phyloP scores from a whole-genome alignment of 2,888 invertebrate genomes.

The Steromphala cineraria region DNA sequence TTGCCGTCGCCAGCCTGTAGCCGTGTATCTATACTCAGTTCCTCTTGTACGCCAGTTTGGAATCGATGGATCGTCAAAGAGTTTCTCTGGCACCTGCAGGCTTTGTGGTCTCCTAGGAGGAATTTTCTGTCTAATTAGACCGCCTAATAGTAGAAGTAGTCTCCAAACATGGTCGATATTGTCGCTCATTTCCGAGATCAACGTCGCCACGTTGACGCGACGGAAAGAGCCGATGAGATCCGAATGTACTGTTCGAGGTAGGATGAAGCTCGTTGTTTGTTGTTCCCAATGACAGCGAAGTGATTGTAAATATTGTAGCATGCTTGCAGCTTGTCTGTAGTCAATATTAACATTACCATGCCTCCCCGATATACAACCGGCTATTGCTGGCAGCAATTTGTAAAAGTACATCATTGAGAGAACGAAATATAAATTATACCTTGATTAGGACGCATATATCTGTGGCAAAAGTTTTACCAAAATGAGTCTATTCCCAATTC shows the following conservation, averaged over 20 bases:
- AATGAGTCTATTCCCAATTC: no score
- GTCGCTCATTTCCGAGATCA: neutral
- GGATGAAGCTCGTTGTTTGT: neutral
- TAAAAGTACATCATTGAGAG: no score
- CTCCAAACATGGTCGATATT: neutral
- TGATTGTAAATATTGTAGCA: conserved; percentile 13
- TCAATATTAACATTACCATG: neutral
- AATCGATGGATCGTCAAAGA: neutral
- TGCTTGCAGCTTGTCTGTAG: neutral
- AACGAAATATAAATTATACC: no score
- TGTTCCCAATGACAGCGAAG: neutral
- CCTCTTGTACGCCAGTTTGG: neutral
- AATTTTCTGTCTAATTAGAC: neutral
- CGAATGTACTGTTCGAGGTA: neutral
- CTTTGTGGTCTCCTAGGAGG: neutral
- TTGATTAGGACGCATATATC: no score
- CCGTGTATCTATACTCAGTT: no score
- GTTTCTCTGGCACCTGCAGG: neutral
- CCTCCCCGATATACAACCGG: neutral
- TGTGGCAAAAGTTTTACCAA: no score
- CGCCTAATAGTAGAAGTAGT: neutral
- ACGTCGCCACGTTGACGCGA: neutral
- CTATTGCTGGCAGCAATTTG: no score
- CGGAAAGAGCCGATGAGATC: conserved; percentile 4
- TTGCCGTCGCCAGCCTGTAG: no score